Evolutionary conservation across 2,797 vertebrate species (phyloP).

Genomic region (Strix occidentalis): DNA sequence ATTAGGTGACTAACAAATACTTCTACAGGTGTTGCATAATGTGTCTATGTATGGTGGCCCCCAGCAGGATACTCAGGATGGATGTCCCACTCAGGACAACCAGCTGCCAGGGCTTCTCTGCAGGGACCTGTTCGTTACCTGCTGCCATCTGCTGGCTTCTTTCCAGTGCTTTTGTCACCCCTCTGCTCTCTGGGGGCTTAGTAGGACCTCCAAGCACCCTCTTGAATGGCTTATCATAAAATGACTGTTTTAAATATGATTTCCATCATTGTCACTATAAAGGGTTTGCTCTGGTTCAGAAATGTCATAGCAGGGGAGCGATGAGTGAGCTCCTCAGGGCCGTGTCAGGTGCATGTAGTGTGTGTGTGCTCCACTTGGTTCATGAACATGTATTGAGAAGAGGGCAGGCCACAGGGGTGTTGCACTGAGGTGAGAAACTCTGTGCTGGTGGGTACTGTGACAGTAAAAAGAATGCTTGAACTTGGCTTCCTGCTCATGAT

Average conservation of each 20-base stretch:
- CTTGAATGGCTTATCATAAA: background rate
- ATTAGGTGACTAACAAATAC: background rate
- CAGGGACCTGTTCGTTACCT: background rate
- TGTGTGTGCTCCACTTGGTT: background rate
- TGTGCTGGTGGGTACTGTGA: background rate
- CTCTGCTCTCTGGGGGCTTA: background rate
- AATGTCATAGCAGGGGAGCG: rapidly evolving
- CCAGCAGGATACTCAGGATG: background rate
- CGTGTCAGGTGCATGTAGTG: background rate
- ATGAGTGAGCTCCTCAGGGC: background rate
- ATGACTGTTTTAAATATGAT: background rate
- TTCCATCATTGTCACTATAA: background rate
- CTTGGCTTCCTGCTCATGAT: background rate
- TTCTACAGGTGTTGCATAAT: background rate
- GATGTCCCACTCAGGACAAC: background rate
- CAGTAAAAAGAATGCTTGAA: background rate
- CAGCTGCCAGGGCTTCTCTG: background rate
- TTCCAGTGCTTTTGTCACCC: background rate
- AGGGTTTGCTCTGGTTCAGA: background rate
- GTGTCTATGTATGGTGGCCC: background rate
- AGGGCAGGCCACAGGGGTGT: background rate
- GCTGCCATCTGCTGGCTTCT: background rate
- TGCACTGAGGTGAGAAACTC: background rate
- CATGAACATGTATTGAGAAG: background rate
- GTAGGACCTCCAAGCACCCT: background rate